Base-by-base conservation (phyloP, 2,888 invertebrate genomes). In the Atrina japonica region DNA sequence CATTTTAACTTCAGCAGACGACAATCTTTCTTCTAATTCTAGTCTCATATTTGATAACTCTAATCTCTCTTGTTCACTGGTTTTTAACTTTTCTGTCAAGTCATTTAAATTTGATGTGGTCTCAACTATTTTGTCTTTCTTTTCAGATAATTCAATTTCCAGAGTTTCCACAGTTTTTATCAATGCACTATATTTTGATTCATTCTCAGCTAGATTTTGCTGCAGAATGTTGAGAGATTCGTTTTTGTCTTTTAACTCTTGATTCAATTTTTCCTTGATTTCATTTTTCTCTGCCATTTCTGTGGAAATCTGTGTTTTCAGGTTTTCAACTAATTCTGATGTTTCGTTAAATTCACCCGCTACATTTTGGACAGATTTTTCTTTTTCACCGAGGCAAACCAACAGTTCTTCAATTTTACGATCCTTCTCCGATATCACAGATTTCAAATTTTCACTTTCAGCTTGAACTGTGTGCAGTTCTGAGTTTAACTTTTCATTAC, bases 241-340 rank as follows among this genome's bases (percentile, higher is more conserved):
- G 25, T 49, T 40, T 55, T 29, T 55, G 23, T 43, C 53, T 40
- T 61, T 66, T 65, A 72, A 49, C 11, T 66, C 64, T 25, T 65
- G 60, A 11, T 71, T 52, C 18, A 69, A 53, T 50, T 60, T 66
- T 61, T 77, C 72, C 43, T 72, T 63, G 7, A 21, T 23, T 25
- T 11, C 16, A 6, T 55, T 27, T 55, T 70, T 43, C 30, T 56
- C 64, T 50, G 2, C 29, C 14, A 18, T 59, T 21, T 59, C 23
- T 52, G 66, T 27, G 41, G 25, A n/a, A 56, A 41, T 55, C 35
- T 55, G 58, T 41, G 41, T 47, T 53, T 63, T 55, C 21, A 50
- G 27, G 56, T 66, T 63, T 29, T 73, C 56, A 29, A 73, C 11
- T 14, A 59, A 53, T 25, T 35, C 27, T 66, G 56, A 53, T 53